A percentile compares a stretch with the other conserved stretches of the same genome.
These are phyloP conservation scores for Cotesia typhae DNA, from an alignment of 1,140 invertebrate genomes.

Conservation along the genomic window DNA sequence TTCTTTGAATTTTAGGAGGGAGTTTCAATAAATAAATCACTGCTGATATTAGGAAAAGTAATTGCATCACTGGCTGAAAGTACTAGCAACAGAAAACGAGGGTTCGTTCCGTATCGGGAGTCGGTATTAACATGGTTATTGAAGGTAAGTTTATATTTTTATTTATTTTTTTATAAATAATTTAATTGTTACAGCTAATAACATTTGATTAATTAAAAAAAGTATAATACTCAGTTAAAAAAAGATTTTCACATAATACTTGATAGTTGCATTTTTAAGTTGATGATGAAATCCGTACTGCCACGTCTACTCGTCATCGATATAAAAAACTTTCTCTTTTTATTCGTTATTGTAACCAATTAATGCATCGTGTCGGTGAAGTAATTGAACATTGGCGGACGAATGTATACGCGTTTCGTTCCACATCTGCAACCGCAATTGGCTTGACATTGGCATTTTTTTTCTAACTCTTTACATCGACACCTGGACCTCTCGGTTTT, in stretches of 20 bases:
- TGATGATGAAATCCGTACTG: no score
- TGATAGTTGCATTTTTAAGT: no score
- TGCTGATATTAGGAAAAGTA: slow-evolving; percentile 86
- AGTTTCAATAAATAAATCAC: slow-evolving; percentile 79
- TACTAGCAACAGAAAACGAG: slow-evolving; percentile 64
- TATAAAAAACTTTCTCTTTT: slow-evolving; percentile 7
- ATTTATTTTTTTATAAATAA: slow-evolving; percentile 2
- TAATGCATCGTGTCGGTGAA: slow-evolving; percentile 59
- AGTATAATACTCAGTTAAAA: background rate
- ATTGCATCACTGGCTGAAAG: slow-evolving; percentile 74
- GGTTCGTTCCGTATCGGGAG: slow-evolving; percentile 71
- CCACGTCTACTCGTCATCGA: background rate
- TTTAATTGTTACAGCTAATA: background rate
- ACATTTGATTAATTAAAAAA: background rate
- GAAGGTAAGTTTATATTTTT: slow-evolving; percentile 64
- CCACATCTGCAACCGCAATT: slow-evolving; percentile 55
- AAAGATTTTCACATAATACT: no score
- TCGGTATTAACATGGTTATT: slow-evolving; percentile 85
- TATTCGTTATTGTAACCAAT: slow-evolving; percentile 12
- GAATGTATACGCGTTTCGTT: slow-evolving; percentile 49
- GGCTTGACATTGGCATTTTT: slow-evolving; percentile 51
- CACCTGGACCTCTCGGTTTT: slow-evolving; percentile 34
- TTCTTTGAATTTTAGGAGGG: slow-evolving; percentile 71
- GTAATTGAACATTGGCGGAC: slow-evolving; percentile 53
- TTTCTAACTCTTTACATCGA: slow-evolving; percentile 49